Conservation (phyloP, 2,113 vertebrate species). For the Syngnathus floridae region DNA sequence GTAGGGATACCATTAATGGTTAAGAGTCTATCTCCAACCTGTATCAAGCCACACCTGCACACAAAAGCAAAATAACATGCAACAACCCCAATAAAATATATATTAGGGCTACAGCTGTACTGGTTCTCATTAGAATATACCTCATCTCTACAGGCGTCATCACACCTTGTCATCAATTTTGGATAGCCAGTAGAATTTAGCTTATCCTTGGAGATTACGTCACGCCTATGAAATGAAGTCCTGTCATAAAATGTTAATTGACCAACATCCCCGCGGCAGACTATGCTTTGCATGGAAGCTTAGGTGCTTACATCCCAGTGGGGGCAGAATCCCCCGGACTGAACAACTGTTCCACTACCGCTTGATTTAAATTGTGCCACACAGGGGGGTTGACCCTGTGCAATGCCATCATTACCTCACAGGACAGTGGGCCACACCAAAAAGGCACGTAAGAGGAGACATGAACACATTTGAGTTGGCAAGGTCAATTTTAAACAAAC, state of each 20-base stretch:
- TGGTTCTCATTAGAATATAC: too few relatives aligned
- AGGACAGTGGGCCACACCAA: conserved; percentile 9
- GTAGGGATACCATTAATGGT: conserved; percentile 89
- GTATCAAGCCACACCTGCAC: conserved; percentile 86
- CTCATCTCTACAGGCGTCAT: neutral
- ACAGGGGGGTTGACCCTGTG: conserved; percentile 19
- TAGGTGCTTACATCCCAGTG: conserved; percentile 29
- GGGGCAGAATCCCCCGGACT: conserved; percentile 23
- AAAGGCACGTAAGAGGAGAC: conserved; percentile 1
- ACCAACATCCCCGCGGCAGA: conserved; percentile 24
- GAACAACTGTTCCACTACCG: conserved; percentile 43
- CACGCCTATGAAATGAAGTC: neutral
- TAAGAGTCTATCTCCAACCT: conserved; percentile 89
- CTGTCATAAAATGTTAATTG: conserved; percentile 53
- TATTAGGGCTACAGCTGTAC: too few relatives aligned
- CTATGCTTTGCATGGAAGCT: conserved; percentile 45
- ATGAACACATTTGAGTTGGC: neutral
- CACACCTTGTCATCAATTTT: neutral
- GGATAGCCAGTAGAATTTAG: neutral
- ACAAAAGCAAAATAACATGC: neutral
- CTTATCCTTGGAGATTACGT: conserved; percentile 13
- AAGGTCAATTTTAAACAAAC: neutral
- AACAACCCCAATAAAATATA: too few relatives aligned
- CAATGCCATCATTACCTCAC: conserved; percentile 34
- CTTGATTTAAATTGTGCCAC: conserved; percentile 39